Conservation (phyloP, 2,888 invertebrate genomes). For the Andricus quercusramuli region DNA sequence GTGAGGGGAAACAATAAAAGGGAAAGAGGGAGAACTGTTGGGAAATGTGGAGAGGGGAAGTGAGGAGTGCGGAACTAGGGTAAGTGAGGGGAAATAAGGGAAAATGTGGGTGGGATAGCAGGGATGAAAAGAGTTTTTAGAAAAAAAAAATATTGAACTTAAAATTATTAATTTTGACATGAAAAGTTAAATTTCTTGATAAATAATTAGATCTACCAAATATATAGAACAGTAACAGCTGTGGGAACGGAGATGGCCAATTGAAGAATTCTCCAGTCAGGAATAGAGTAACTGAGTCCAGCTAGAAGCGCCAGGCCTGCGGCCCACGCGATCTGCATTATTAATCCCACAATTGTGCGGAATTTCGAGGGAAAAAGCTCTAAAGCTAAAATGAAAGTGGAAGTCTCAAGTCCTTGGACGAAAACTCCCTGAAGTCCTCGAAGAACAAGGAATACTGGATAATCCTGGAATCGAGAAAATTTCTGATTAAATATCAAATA, state of each 20-base stretch:
- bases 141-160: neutral
- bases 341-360: conserved; percentile 78
- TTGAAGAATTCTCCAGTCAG: conserved; percentile 80
- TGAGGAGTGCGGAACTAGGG: too few relatives aligned
- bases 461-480: conserved; percentile 58
- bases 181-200: neutral
- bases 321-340: conserved; percentile 79
- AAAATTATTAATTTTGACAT: neutral
- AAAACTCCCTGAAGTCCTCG: conserved; percentile 78
- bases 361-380: conserved; percentile 79
- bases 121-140: neutral
- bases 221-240: conserved; percentile 76
- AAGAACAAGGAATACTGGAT: conserved; percentile 74
- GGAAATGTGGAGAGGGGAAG: too few relatives aligned
- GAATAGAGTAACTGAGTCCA: conserved; percentile 77
- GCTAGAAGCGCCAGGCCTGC: conserved; percentile 78
- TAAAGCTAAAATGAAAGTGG: conserved; percentile 79
- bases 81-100: too few relatives aligned
- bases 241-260: conserved; percentile 79
- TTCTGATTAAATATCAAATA: conserved; percentile 5
- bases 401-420: conserved; percentile 79
- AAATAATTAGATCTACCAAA: conserved; percentile 69
- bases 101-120: too few relatives aligned
- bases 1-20: too few relatives aligned
- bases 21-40: too few relatives aligned